phyloP scores from a whole-genome alignment of 1,140 invertebrate species.

The Hylyphantes graminicola region DNA sequence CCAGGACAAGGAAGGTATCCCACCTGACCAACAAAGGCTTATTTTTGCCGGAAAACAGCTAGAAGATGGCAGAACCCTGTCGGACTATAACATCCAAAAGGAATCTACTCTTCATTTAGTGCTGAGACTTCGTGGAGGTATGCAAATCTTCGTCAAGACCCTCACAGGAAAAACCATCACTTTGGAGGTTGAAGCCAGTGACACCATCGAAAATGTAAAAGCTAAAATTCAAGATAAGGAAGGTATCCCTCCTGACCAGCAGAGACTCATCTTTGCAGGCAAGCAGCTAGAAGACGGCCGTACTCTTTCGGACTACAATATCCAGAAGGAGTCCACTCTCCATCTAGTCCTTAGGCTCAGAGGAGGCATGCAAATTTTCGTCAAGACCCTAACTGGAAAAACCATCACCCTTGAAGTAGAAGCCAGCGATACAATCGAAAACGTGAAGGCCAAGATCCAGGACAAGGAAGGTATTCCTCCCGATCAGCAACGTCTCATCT shows the following conservation, averaged over 20 bases:
- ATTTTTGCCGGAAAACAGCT: conserved; percentile 73
- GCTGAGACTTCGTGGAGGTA: conserved; percentile 68
- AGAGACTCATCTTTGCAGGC: conserved; percentile 73
- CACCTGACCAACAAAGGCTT: conserved; percentile 71
- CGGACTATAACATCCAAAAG: conserved; percentile 80
- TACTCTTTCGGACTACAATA: conserved; percentile 79
- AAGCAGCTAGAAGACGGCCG: conserved; percentile 72
- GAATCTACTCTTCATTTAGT: conserved; percentile 71
- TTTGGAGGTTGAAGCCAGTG: conserved; percentile 74
- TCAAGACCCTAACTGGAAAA: conserved; percentile 77
- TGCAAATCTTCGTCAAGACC: conserved; percentile 73
- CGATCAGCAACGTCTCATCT: conserved; percentile 67
- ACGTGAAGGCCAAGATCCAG: conserved; percentile 86
- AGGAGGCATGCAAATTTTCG: conserved; percentile 73
- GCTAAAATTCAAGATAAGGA: conserved; percentile 86
- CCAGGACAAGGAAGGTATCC: conserved; percentile 76
- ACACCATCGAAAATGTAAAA: conserved; percentile 95
- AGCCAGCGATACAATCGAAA: conserved; percentile 83
- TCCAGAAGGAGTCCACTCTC: conserved; percentile 90
- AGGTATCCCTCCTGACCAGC: conserved; percentile 71
- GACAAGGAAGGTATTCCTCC: conserved; percentile 73
- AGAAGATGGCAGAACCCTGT: conserved; percentile 72
- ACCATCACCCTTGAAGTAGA: conserved; percentile 71
- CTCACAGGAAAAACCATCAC: conserved; percentile 71
- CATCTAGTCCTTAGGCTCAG: conserved; percentile 85